Conservation (phyloP, 2,113 vertebrate genomes). For the Bungarus multicinctus region DNA sequence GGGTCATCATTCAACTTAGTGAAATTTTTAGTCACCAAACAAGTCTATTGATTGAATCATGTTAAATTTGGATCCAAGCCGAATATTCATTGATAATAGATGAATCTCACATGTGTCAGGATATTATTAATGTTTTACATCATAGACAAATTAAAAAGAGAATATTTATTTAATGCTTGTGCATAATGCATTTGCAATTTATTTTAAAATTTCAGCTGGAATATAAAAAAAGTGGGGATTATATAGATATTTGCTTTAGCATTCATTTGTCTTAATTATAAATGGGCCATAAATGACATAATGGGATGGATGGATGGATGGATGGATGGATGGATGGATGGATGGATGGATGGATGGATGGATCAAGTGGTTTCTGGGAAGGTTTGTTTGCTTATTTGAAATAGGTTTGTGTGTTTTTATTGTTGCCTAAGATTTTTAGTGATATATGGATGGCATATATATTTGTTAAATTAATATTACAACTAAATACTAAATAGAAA, state of each 20-base stretch:
- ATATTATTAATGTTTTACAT: not conserved
- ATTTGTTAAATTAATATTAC: not conserved
- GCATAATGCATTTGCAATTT: not conserved
- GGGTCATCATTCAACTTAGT: not conserved
- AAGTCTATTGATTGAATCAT: not conserved
- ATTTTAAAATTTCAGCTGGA: not conserved
- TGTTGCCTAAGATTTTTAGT: not conserved
- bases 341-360: not conserved
- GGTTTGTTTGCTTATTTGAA: not conserved
- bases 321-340: not conserved
- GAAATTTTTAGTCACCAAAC: not conserved
- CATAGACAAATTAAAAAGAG: not conserved
- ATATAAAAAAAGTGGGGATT: not conserved
- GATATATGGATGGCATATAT: not conserved
- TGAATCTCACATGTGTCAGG: not conserved
- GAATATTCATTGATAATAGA: not conserved
- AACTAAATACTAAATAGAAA: not conserved
- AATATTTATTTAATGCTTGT: not conserved
- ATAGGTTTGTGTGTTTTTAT: not conserved
- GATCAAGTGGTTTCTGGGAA: not conserved
- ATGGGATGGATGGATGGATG: not conserved
- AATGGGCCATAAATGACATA: not conserved
- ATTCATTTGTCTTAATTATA: not conserved
- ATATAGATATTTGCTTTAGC: not conserved
- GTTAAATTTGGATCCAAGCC: not conserved